These are phyloP conservation scores for Triops longicaudatus DNA, from an alignment of 1,140 invertebrate genomes.

Conservation along the genomic window DNA sequence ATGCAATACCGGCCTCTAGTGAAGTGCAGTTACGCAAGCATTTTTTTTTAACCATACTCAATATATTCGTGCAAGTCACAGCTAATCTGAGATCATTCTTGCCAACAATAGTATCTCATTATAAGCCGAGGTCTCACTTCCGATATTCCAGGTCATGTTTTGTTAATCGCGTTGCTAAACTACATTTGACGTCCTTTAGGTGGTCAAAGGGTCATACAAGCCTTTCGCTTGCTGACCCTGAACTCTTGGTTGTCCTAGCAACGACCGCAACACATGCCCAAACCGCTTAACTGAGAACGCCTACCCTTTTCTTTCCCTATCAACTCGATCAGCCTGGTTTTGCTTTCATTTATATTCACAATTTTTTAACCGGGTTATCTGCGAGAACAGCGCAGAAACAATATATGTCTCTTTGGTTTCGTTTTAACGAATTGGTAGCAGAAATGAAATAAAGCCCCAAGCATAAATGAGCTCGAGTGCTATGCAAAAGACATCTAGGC, in stretches of 20 bases:
- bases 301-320: not conserved
- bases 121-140: not conserved
- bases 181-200: not conserved
- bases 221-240: not conserved
- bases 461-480: not conserved
- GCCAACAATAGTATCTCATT: too few species aligned
- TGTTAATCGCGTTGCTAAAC: not conserved
- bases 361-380: not conserved
- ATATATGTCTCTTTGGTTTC: not conserved
- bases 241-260: slow-evolving; percentile 7
- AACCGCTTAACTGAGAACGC: not conserved
- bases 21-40: too few species aligned
- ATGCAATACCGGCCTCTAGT: too few species aligned
- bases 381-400: not conserved
- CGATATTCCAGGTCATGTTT: not conserved
- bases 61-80: too few species aligned
- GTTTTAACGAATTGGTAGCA: not conserved
- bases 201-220: not conserved
- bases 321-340: not conserved
- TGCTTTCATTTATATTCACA: not conserved
- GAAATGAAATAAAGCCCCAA: not conserved
- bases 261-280: not conserved
- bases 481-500: not conserved
- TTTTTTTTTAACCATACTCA: too few species aligned
- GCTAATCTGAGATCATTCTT: too few species aligned